Conservation (phyloP, 1,140 invertebrate genomes). For the Heliconius himera region DNA sequence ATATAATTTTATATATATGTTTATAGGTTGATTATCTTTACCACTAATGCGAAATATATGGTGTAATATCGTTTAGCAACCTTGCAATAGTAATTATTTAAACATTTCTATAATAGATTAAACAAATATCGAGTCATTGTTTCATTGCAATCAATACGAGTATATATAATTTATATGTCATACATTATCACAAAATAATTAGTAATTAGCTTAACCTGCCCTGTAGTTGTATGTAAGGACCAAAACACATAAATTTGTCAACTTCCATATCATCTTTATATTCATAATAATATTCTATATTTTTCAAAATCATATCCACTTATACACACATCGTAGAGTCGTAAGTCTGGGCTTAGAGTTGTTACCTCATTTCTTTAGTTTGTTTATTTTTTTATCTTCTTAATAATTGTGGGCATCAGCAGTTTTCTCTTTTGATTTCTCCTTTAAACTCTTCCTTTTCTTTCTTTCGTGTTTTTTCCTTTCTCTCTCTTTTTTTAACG, state of each 20-base stretch:
- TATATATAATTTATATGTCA: background rate
- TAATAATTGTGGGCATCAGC: background rate
- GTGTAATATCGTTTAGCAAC: background rate
- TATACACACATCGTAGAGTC: conserved; percentile 31
- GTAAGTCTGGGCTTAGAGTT: conserved; percentile 6
- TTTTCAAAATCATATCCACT: conserved; percentile 33
- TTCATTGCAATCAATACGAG: background rate
- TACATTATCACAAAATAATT: background rate
- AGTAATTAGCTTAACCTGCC: conserved; percentile 1
- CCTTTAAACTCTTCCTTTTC: background rate
- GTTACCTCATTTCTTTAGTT: background rate
- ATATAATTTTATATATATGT: too few relatives aligned
- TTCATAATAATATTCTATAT: conserved; percentile 25
- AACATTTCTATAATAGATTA: background rate
- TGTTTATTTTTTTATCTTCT: too few relatives aligned
- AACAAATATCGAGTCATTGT: background rate
- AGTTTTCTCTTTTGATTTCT: too few relatives aligned
- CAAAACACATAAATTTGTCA: conserved; percentile 42
- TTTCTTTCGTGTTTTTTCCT: background rate
- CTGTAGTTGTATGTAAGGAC: conserved; percentile 55
- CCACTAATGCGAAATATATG: too few relatives aligned
- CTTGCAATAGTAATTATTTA: background rate
- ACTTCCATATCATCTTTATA: conserved; percentile 45
- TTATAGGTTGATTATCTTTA: too few relatives aligned
- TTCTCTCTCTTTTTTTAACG: background rate